Conservation (phyloP, 2,113 vertebrate genomes). For the Chaetodon auriga region DNA sequence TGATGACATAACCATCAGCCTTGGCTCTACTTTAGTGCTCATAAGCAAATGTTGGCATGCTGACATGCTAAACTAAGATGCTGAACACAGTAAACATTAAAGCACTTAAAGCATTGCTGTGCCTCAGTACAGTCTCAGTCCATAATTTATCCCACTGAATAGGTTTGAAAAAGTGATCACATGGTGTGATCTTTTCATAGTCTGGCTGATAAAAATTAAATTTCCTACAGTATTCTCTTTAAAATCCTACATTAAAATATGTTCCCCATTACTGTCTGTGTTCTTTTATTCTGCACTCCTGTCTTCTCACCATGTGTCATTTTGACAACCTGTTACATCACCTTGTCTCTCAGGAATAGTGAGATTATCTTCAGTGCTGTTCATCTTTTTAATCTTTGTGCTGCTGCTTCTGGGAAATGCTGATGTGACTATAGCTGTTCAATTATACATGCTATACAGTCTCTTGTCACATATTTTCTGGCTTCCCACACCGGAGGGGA, state of each 20-base stretch:
- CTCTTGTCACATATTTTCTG: constrained; percentile 49
- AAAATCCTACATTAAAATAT: neutral
- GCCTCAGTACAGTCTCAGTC: neutral
- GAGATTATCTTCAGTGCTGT: constrained; percentile 59
- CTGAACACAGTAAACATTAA: neutral
- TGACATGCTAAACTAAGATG: neutral
- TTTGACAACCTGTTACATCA: constrained; percentile 76
- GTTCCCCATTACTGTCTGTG: constrained; percentile 1
- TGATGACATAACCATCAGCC: neutral
- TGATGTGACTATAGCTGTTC: constrained; percentile 61
- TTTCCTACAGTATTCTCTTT: constrained; percentile 1
- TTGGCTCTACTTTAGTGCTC: neutral
- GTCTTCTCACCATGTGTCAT: constrained; percentile 31
- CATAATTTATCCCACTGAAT: neutral
- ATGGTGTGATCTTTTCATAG: neutral
- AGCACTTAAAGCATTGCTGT: neutral
- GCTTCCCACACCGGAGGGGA: constrained; percentile 18
- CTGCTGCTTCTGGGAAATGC: constrained; percentile 61
- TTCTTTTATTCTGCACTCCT: neutral
- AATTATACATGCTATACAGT: constrained; percentile 66
- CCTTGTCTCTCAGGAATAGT: constrained; percentile 56
- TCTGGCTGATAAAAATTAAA: neutral
- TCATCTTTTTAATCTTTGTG: constrained; percentile 71
- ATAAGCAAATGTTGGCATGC: neutral
- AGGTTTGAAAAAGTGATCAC: neutral